Conservation (phyloP, 2,888 invertebrate species). For the Reticulitermes lucifugus region DNA sequence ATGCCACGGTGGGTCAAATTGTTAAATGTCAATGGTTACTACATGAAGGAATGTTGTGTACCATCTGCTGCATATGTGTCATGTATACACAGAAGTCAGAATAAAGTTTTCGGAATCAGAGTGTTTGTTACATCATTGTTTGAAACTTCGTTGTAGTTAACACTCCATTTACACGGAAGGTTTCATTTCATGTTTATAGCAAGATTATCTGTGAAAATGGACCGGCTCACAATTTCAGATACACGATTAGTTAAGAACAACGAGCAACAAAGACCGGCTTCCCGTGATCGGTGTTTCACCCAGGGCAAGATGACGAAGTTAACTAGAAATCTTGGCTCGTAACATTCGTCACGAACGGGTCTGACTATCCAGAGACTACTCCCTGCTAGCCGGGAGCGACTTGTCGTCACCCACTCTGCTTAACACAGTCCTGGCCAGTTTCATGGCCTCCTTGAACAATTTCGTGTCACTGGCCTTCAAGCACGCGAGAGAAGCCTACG, state of each 20-base stretch:
- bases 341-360: conserved; percentile 24
- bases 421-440: background rate
- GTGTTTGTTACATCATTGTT: no score
- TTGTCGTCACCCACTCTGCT: conserved; percentile 19
- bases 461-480: conserved; percentile 2
- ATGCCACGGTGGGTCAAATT: no score
- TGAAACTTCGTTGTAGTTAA: no score
- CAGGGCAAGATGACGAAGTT: background rate
- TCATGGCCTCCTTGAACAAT: background rate
- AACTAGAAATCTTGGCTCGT: background rate
- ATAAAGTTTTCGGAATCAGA: no score
- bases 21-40: no score
- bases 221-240: background rate
- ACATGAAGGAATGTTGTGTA: no score
- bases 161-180: no score
- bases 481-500: background rate
- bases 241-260: conserved; percentile 16
- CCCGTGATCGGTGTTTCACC: background rate
- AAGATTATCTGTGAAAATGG: background rate
- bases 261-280: background rate
- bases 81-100: no score
- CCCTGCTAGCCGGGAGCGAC: background rate
- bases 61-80: no score
- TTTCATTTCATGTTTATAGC: no score
- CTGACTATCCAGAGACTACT: conserved; percentile 11